Evolutionary conservation across 37 sponge, comb jelly and placozoan genomes (phyloP).

Genomic region (Chondrosia reniformis): DNA sequence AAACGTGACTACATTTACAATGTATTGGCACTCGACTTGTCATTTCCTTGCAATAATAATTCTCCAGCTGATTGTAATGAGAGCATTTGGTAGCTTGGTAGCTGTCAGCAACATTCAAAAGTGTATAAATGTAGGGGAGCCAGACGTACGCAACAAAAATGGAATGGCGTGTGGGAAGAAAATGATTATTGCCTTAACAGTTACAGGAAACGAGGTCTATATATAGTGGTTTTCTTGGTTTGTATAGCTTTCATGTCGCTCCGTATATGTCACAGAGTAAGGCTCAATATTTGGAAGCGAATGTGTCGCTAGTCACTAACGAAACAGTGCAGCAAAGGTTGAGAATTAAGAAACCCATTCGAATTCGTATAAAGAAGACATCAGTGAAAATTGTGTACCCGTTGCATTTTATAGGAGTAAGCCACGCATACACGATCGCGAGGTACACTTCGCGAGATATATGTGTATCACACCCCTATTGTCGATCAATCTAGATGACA

Average conservation of each 20-base stretch:
- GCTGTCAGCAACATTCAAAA: constrained; percentile 38
- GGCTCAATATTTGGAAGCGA: constrained; percentile 62
- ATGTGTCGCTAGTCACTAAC: constrained; percentile 45
- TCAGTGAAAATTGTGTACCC: constrained; percentile 58
- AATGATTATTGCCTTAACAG: constrained; percentile 61
- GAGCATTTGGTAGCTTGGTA: constrained; percentile 22
- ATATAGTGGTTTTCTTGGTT: neutral
- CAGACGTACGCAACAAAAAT: constrained; percentile 23
- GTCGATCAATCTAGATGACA: too few relatives aligned
- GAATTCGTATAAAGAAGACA: constrained; percentile 67
- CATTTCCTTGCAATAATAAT: too few relatives aligned
- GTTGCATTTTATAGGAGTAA: constrained; percentile 67
- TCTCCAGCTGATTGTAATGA: too few relatives aligned
- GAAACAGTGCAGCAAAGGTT: constrained; percentile 14
- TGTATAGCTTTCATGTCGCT: too few relatives aligned
- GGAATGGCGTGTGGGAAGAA: constrained; percentile 52
- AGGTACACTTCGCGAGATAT: too few relatives aligned
- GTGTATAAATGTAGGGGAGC: constrained; percentile 33
- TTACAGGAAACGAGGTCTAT: constrained; percentile 55
- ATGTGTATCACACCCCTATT: too few relatives aligned
- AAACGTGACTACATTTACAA: too few relatives aligned
- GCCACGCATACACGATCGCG: too few relatives aligned
- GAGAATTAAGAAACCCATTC: constrained; percentile 61
- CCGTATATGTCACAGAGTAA: constrained; percentile 38
- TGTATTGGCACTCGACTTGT: too few relatives aligned